Evolutionary conservation across 2,888 invertebrate genomes (phyloP).

Genomic region (Chrysolina oricalcia): DNA sequence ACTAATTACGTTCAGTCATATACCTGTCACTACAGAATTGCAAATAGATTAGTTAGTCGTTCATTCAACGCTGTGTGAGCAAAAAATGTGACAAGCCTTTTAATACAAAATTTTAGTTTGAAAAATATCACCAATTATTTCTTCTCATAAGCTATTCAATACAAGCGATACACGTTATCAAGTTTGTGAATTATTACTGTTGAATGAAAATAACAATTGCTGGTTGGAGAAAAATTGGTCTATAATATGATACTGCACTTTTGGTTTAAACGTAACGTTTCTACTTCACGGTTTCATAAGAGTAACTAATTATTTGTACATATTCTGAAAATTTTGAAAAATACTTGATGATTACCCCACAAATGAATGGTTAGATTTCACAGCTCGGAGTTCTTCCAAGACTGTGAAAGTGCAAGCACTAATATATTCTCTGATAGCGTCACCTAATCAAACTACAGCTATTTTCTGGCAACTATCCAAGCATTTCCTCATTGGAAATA

Average conservation of each 20-base stretch:
- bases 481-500: slow-evolving; percentile 30
- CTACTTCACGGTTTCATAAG: no score
- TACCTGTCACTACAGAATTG: neutral
- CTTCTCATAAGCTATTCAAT: neutral
- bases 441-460: slow-evolving; percentile 32
- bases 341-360: neutral
- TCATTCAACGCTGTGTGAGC: neutral
- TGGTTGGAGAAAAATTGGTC: no score
- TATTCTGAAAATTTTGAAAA: neutral
- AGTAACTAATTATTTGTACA: no score
- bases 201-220: neutral
- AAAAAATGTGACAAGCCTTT: neutral
- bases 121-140: neutral
- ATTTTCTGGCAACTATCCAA: slow-evolving; percentile 38
- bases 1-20: neutral
- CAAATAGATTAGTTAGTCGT: neutral
- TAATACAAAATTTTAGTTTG: neutral
- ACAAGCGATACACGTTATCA: neutral
- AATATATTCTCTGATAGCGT: slow-evolving; percentile 31
- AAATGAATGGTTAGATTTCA: neutral
- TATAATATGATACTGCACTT: no score
- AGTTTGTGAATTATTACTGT: neutral
- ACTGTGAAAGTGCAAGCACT: neutral
- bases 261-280: no score
- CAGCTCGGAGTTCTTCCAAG: no score